phyloP scores from a whole-genome alignment of 2,113 vertebrate species.

The Erpornis zantholeuca region DNA sequence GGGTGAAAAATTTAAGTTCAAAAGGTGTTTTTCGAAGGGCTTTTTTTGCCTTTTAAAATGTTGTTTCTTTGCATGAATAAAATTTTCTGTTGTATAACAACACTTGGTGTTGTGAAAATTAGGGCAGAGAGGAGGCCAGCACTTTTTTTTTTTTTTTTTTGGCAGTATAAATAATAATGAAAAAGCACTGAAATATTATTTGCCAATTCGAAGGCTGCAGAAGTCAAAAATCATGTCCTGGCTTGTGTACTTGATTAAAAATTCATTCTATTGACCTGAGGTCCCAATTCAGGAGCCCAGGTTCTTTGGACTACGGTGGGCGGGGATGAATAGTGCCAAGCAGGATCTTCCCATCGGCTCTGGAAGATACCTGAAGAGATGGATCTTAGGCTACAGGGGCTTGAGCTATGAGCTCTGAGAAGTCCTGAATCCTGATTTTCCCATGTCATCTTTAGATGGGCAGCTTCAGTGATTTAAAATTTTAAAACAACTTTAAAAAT shows the following conservation, averaged over 20 bases:
- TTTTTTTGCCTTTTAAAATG: neutral
- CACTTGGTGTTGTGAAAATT: neutral
- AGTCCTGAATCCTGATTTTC: neutral
- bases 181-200: neutral
- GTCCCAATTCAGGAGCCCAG: neutral
- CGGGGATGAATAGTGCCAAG: accelerated
- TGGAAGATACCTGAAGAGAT: neutral
- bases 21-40: neutral
- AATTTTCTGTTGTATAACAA: neutral
- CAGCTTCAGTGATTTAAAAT: neutral
- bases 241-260: neutral
- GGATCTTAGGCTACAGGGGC: neutral
- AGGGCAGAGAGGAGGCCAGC: neutral
- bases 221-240: neutral
- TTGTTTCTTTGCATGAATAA: neutral
- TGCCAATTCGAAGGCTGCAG: neutral
- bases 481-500: neutral
- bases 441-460: neutral
- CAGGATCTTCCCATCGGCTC: neutral
- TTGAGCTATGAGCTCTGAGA: neutral
- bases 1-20: neutral
- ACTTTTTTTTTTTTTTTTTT: neutral
- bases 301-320: neutral
- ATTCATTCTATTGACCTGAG: neutral
- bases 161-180: neutral